Evolutionary conservation across 1,140 invertebrate genomes (phyloP), one percentile per base, ranked within the genome.

Genomic region (Pseudomyrmex sp.): DNA sequence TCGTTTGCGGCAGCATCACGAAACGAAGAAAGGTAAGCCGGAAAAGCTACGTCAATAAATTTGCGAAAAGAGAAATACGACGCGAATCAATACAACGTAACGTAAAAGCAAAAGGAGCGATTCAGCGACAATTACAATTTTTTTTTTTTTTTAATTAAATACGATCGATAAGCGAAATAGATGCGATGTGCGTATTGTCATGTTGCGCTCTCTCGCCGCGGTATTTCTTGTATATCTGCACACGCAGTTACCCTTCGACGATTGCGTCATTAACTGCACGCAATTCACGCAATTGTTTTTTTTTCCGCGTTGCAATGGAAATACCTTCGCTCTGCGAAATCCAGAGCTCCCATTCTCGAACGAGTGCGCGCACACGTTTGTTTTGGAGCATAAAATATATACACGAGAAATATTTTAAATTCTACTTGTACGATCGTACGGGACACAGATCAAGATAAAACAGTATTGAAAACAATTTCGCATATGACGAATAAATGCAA

Each of bases 1-100:
- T 50, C 63, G 68, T 87, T 88, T 84, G 26, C 35, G 63, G 75
- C 13, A 48, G 63, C n/a, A 12, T n/a, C 5, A n/a, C n/a, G 12
- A 44, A 10, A 80, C 54, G 26, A 58, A 87, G 12, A 74, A 70
- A 62, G 82, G 86, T 87, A 66, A 26, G 10, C 1, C 1, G 35
- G 46, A 23, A 35, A 35, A 35, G 5, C 35, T 26, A 7, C 35
- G 35, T 35, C 35, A 35, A 35, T 35, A 35, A 35, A 2, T 65
- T 12, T 1, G 13, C n/a, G 20, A 23, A 15, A 20, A 18, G 12
- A 18, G 12, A 1, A n/a, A 63, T 35, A 7, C 35, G 35, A 0
- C 26, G 23, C 23, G 26, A 26, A 75, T 75, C 48, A 63, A 5
- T 44, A 18, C 48, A 50, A 65, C 12, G 26, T 48, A 35, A 50